A percentile compares a stretch with the other conserved stretches of the same genome.
phyloP scores from a whole-genome alignment of 2,888 invertebrate species.

The Danaus chrysippus region DNA sequence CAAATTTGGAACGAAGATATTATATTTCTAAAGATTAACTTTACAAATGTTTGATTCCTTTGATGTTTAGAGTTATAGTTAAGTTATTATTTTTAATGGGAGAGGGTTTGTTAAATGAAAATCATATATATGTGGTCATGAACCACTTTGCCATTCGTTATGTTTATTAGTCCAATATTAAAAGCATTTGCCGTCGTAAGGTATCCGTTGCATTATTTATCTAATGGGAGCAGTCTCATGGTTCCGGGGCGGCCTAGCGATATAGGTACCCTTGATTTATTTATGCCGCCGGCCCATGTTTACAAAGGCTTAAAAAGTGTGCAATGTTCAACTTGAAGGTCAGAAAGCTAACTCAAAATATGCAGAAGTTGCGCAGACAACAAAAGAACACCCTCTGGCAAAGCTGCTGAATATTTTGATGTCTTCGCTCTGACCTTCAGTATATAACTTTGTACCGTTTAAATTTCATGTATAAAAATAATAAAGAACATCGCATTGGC shows the following conservation, averaged over 20 bases:
- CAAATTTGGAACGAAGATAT: no score
- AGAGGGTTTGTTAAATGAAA: slow-evolving; percentile 36
- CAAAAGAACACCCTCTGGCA: slow-evolving; percentile 31
- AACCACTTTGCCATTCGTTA: slow-evolving; percentile 65
- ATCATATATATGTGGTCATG: slow-evolving; percentile 48
- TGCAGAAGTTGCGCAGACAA: slow-evolving; percentile 45
- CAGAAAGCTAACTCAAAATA: slow-evolving; percentile 74
- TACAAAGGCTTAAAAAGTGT: slow-evolving; percentile 70
- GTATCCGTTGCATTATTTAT: slow-evolving; percentile 52
- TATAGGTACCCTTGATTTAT: slow-evolving; percentile 51
- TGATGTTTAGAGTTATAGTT: background rate
- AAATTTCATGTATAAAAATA: slow-evolving; percentile 70
- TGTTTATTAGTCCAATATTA: slow-evolving; percentile 67
- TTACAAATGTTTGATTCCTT: no score
- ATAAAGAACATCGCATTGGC: slow-evolving; percentile 69
- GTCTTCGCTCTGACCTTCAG: slow-evolving; percentile 67
- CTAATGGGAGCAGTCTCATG: slow-evolving; percentile 73
- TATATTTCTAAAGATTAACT: no score
- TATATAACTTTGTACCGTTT: slow-evolving; percentile 71
- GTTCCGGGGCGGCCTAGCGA: slow-evolving; percentile 58
- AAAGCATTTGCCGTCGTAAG: slow-evolving; percentile 59
- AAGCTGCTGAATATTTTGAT: slow-evolving; percentile 58
- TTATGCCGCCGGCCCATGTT: slow-evolving; percentile 60
- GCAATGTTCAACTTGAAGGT: slow-evolving; percentile 69
- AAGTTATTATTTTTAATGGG: background rate